Conservation (phyloP, 2,113 vertebrate species). For the Charina bottae region DNA sequence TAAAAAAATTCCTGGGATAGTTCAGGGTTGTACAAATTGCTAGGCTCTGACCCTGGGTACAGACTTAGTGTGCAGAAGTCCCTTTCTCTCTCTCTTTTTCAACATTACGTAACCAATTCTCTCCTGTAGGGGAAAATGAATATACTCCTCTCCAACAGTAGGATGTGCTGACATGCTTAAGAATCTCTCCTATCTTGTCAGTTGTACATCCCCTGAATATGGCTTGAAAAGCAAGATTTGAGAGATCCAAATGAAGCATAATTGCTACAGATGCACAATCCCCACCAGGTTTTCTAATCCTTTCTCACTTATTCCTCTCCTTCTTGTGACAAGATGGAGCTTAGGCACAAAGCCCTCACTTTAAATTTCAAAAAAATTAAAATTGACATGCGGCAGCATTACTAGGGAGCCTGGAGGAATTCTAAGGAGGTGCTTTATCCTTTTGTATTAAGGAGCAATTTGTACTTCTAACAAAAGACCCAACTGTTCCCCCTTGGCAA, state of each 20-base stretch:
- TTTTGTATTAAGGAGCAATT: slow-evolving; percentile 82
- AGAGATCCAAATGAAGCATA: slow-evolving; percentile 79
- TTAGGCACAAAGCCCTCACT: slow-evolving; percentile 80
- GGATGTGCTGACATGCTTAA: slow-evolving; percentile 49
- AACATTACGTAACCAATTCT: accelerated
- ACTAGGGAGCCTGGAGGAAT: slow-evolving; percentile 72
- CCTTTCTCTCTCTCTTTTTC: not conserved
- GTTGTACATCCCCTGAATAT: slow-evolving; percentile 73
- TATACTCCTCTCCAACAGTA: slow-evolving; percentile 55
- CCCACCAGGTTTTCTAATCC: slow-evolving; percentile 71
- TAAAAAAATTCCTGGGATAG: not conserved
- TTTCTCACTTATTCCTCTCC: slow-evolving; percentile 78
- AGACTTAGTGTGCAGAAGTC: not conserved
- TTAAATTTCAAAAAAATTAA: slow-evolving; percentile 85
- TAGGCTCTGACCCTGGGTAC: not conserved
- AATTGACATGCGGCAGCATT: slow-evolving; percentile 82
- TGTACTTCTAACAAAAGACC: slow-evolving; percentile 80
- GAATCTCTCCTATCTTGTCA: slow-evolving; percentile 70
- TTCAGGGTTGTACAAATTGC: not conserved
- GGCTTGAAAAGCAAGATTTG: slow-evolving; percentile 73
- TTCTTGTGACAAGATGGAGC: slow-evolving; percentile 75
- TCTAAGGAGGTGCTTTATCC: slow-evolving; percentile 81
- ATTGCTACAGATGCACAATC: slow-evolving; percentile 76
- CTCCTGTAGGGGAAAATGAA: slow-evolving; percentile 5
- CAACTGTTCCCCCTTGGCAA: slow-evolving; percentile 73